phyloP scores from a whole-genome alignment of 2,113 vertebrate species.

The Aspidoscelis tigris region DNA sequence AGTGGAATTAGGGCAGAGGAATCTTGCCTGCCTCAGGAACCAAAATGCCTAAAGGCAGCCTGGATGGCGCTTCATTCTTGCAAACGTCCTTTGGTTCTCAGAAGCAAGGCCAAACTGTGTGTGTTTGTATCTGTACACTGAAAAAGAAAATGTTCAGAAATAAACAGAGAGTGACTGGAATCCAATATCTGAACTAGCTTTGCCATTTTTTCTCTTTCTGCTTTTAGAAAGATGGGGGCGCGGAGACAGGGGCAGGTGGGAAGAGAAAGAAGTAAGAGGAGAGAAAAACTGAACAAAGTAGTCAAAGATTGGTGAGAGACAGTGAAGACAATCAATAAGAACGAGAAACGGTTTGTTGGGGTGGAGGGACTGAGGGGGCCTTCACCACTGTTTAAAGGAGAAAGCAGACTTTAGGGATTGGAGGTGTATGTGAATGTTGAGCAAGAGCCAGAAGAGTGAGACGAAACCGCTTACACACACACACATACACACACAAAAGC shows the following conservation, averaged over 20 bases:
- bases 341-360: neutral
- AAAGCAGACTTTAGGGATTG: neutral
- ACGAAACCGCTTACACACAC: neutral
- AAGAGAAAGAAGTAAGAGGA: fast-evolving
- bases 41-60: no score
- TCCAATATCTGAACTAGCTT: neutral
- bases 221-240: neutral
- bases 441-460: slow-evolving; percentile 5
- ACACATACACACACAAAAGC: neutral
- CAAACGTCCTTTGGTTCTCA: no score
- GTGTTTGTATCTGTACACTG: no score
- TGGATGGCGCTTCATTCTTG: no score
- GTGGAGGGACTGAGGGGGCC: neutral
- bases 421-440: slow-evolving; percentile 4
- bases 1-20: no score
- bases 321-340: neutral
- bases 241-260: neutral
- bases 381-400: neutral
- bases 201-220: neutral
- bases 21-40: no score
- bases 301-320: neutral
- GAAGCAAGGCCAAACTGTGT: no score
- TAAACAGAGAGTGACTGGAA: neutral
- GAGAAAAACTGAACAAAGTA: neutral
- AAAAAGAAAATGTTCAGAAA: neutral